A percentile compares a stretch with the other conserved stretches of the same genome.
Evolutionary conservation across 2,797 vertebrate genomes (phyloP).

Genomic region (Hozukius guyotensis): DNA sequence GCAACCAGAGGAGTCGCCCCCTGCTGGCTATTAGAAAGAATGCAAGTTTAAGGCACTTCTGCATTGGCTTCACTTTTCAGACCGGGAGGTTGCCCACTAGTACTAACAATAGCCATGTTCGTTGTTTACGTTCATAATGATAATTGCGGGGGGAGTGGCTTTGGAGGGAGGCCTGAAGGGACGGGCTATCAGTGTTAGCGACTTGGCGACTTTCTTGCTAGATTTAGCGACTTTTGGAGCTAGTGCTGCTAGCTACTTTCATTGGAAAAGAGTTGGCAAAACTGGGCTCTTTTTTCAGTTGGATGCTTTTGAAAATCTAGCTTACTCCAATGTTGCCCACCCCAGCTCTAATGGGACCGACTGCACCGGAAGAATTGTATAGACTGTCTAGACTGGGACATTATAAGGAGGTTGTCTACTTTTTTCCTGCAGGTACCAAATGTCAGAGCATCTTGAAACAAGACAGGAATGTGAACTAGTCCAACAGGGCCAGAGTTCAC

Average conservation of each 20-base stretch:
- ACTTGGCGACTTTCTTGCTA: neutral
- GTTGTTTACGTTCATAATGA: neutral
- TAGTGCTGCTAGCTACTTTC: no score
- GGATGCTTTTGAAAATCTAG: neutral
- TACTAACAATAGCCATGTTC: no score
- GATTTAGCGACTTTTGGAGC: no score
- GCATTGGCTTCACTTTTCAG: no score
- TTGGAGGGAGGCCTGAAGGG: neutral
- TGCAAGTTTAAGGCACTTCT: no score
- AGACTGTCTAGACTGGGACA: neutral
- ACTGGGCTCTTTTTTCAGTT: neutral
- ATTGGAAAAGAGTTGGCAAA: neutral
- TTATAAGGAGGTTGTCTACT: neutral
- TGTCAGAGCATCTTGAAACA: constrained; percentile 29
- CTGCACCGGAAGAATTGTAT: neutral
- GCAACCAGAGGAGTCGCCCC: no score
- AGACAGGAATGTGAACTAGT: constrained; percentile 26
- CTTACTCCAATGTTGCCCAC: neutral
- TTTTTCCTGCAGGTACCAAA: constrained; percentile 17
- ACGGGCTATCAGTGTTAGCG: neutral
- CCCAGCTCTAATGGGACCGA: neutral
- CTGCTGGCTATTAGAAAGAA: no score
- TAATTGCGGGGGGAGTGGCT: neutral
- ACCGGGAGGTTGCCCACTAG: no score
- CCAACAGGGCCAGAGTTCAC: constrained; percentile 43